Evolutionary conservation across 2,113 vertebrate species (phyloP), one percentile per base, ranked within the genome.

Genomic region (Spilogale gracilis): DNA sequence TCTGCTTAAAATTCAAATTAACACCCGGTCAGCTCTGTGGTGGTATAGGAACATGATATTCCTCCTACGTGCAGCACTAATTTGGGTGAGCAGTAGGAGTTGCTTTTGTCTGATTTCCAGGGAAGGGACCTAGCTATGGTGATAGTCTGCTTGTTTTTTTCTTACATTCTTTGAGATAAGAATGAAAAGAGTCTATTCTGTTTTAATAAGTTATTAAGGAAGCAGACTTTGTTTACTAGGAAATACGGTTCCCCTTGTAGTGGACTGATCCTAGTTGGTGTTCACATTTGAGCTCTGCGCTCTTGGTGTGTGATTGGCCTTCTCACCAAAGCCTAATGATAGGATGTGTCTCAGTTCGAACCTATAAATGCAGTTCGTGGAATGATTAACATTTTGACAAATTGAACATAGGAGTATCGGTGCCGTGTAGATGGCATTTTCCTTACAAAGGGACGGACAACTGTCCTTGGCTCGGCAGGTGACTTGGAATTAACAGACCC

Each of bases 1-100:
- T 91, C 91, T 92, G 17, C 71, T 97, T 94, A 48, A 69, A 97
- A 96, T 97, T 97, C 96, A 79, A 1, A 23, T 98, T 84, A 93
- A 97, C 79, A 86, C 45, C 4, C 9, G 90, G 94, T 87, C 25
- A 27, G 7, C 73, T 88, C 81, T 88, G 56, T 1, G 2, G 54
- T 27, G 38, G 87, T 74, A 27, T 6, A 48, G 88, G 73, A 93
- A 78, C 86, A 25, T 9, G 61, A 38, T 52, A 82, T 32, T 63
- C 67, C 58, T 86, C 50, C 8, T 78, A 45, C 18, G 11, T 43
- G 32, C 32, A 65, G 58, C 86, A 91, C 12, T 81, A 27, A 94
- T 92, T 95, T 1, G 0, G 45, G 20, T 54, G 61, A 27, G 38
- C 54, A 32, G 21, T 18, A 11, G 2, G 17, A 27, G 7, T 38